Conservation (phyloP, 2,113 vertebrate genomes). For the Albula glossodonta region DNA sequence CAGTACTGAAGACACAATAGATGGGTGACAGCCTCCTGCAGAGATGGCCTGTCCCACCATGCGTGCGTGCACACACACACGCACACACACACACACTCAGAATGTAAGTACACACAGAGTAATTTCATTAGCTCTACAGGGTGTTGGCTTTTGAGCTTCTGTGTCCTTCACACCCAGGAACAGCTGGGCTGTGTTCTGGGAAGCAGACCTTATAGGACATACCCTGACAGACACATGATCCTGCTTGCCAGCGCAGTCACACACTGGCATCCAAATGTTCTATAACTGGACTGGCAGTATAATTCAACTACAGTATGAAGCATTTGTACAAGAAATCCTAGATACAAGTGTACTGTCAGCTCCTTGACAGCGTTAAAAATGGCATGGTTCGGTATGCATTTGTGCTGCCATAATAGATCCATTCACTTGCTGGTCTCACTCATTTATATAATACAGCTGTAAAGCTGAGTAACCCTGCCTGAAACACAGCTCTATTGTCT, state of each 20-base stretch:
- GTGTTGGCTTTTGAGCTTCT: background rate
- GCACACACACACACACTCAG: too few relatives aligned
- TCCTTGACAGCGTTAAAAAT: background rate
- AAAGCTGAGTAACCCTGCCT: background rate
- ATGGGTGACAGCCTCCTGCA: background rate
- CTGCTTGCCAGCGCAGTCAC: background rate
- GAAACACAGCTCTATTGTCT: background rate
- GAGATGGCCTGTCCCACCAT: background rate
- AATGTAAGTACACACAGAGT: background rate
- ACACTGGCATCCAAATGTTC: background rate
- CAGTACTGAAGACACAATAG: background rate
- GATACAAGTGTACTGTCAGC: background rate
- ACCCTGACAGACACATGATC: background rate
- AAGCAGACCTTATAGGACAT: background rate
- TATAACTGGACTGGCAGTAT: constrained; percentile 19
- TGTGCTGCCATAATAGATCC: background rate
- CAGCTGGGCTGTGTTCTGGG: constrained; percentile 22
- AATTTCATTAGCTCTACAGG: background rate
- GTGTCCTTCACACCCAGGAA: background rate
- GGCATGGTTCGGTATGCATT: background rate
- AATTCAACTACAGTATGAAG: background rate
- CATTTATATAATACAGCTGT: background rate
- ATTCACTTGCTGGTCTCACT: background rate
- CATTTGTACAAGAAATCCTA: background rate
- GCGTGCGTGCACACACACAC: background rate